Base-by-base conservation (phyloP, 1,140 invertebrate genomes). In the Globodera ellingtonae region DNA sequence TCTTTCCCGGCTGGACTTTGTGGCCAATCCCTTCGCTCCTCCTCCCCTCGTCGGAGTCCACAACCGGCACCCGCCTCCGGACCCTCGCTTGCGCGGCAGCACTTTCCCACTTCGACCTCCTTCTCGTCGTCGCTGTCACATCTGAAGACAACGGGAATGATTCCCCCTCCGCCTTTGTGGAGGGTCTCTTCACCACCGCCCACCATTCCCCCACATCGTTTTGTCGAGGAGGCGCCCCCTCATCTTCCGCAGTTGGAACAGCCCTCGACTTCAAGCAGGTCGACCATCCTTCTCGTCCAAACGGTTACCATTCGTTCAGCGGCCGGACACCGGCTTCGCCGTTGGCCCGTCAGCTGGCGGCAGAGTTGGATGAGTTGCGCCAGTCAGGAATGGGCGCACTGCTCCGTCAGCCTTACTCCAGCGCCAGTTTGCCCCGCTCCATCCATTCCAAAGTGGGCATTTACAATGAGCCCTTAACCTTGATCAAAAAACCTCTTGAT, bases 361-460 rank as follows among this genome's bases (percentile, higher is more conserved):
- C 88, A n/a, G 87, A 89, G 74, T 78, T 89, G 7, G 87, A 89
- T 75, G 88, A 89, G 73, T 78, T 89, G 13, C 79, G 87, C 47
- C 79, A 85, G 35, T 82, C 78, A 47, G 84, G 81, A 62, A n/a
- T 77, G 69, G 70, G 59, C 6, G 79, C 65, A 21, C 62, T 73
- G 21, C 46, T 75, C 13, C 70, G 69, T 35, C 84, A 77, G 59
- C 84, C 86, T 18, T 88, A 88, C 78, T 78, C 76, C 62, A 85
- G 82, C 47, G 80, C 77, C 6, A 89, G 88, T 79, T 66, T 88
- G 50, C 87, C 87, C 0, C 74, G 87, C 52, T 77, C 84, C 15
- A 62, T 85, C 6, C 84, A 87, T 59, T 81, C 83, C n/a, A 89
- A 89, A 72, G 83, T 84, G 44, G 78, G 18, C 35, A 59, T 62